These are phyloP conservation scores for Drosophila bipectinata DNA, from an alignment of 1,140 invertebrate species.

Conservation along the genomic window DNA sequence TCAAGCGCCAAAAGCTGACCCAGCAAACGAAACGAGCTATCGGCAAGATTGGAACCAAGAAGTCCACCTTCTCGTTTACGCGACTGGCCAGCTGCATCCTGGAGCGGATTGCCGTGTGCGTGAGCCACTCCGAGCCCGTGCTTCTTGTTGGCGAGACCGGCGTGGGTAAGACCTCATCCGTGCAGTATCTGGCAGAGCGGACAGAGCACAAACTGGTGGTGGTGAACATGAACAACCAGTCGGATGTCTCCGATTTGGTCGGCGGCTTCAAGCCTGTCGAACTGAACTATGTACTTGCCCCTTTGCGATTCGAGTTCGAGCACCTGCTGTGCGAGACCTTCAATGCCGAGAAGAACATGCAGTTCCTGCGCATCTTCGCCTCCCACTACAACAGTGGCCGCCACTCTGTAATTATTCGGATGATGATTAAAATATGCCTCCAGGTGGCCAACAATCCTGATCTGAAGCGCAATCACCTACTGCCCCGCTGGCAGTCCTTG, in stretches of 20 bases:
- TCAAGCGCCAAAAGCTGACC: constrained; percentile 64
- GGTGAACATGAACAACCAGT: constrained; percentile 99
- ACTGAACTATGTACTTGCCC: constrained; percentile 92
- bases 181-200: constrained; percentile 95
- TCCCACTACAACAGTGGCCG: constrained; percentile 89
- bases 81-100: constrained; percentile 91
- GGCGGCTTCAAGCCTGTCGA: constrained; percentile 99
- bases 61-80: constrained; percentile 91
- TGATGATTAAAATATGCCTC: constrained; percentile 89
- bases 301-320: constrained; percentile 93
- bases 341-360: constrained; percentile 91
- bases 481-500: constrained; percentile 85
- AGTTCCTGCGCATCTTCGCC: constrained; percentile 92
- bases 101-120: constrained; percentile 93
- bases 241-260: constrained; percentile 97
- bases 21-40: constrained; percentile 29
- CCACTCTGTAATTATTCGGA: constrained; percentile 92
- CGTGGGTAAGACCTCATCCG: constrained; percentile 98
- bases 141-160: constrained; percentile 99
- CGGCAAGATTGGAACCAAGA: constrained; percentile 66
- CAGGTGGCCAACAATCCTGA: constrained; percentile 84
- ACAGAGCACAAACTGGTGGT: constrained; percentile 94
- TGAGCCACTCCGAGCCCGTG: constrained; percentile 94
- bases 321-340: constrained; percentile 92
- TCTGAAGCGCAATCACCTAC: constrained; percentile 39